Evolutionary conservation across 1,140 invertebrate genomes (phyloP).

Genomic region (Theocolax elegans): DNA sequence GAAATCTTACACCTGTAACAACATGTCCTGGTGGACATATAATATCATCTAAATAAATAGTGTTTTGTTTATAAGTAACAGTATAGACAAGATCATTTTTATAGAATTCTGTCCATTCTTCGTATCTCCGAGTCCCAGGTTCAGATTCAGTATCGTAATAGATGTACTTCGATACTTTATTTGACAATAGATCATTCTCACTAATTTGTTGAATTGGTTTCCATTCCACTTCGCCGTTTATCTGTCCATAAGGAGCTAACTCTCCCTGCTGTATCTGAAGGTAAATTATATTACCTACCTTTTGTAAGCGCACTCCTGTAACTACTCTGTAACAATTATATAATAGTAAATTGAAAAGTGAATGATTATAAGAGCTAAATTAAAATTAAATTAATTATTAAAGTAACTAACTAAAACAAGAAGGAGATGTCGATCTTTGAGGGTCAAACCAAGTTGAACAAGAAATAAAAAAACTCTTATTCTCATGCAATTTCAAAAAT

Average conservation of each 20-base stretch:
- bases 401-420: no score
- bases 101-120: background rate
- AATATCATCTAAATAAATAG: background rate
- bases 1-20: background rate
- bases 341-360: no score
- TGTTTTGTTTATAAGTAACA: background rate
- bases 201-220: conserved; percentile 50
- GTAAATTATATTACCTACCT: background rate
- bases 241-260: background rate
- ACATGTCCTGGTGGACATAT: background rate
- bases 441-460: no score
- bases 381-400: no score
- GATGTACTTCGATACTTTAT: background rate
- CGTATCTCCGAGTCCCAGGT: background rate
- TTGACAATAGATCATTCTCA: background rate
- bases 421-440: no score
- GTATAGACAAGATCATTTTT: background rate
- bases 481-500: no score
- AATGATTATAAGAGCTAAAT: no score
- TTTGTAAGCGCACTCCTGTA: background rate
- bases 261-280: background rate
- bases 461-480: no score
- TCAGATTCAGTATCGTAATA: background rate
- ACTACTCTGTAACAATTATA: background rate
- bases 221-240: background rate